Evolutionary conservation across 2,888 invertebrate species (phyloP), one percentile per base, ranked within the genome.

Genomic region (Epirrhoe tristata): DNA sequence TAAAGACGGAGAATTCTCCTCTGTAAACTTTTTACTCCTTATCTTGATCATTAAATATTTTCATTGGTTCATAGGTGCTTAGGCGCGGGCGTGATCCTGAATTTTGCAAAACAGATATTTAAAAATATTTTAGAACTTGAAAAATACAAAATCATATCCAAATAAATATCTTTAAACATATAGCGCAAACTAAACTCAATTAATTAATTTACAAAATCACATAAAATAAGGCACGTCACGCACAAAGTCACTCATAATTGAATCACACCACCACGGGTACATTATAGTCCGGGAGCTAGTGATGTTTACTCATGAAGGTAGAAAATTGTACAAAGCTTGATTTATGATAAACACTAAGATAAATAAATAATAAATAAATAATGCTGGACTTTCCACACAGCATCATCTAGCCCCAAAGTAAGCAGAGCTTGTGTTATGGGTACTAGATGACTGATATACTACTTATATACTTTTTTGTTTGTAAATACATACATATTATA

Each of bases 191-290:
- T 65, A 68, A 65, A 68, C 61, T 68, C 58, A 58, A 68, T 68
- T 68, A 58, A 68, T 68, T 68, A 68, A 64, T 64, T 61, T 68
- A 64, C 61, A 64, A 67, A 68, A 68, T 64, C 64, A 64, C 61
- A 68, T 69, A 53, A 66, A 73, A 70, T 68, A 63, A 68, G 73
- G 74, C 77, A 72, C 80, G 83, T 81, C 83, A 82, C 77, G 76
- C 77, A 76, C 82, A 81, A 76, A 72, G 69, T 73, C 63, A 77
- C 74, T 77, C 73, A 77, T 81, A 81, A 84, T 82, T 77, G 80
- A 84, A 82, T 83, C 81, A 81, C 79, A 76, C 67, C 61, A 70
- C 48, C 48, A 52, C 71, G 60, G 58, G 64, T 61, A 51, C 36
- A 52, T 51, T 61, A 52, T 53, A 57, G 57, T 54, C 16, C 14